Base-by-base conservation (phyloP, 2,113 vertebrate species). In the Bungarus multicinctus region DNA sequence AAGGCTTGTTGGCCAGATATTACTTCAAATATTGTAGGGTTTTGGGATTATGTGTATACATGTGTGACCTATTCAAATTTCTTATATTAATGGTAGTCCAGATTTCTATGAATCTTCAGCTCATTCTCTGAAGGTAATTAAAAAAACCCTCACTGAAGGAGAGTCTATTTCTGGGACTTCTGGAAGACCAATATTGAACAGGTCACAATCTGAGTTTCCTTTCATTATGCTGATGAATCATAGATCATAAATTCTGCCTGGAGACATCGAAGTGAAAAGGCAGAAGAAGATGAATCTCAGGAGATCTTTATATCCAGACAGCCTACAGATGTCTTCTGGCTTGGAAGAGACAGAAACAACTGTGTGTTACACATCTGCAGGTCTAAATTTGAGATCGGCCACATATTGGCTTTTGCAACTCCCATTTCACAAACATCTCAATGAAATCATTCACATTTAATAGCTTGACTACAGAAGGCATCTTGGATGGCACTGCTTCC, bases 171-270 rank as follows among this genome's bases (percentile, higher is more conserved):
- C 89, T 93, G 89, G 54, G 39, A 91, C 2, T 55, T 11, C 47
- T 74, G 58, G 52, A 22, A 88, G 52, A 27, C 22, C 30, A 52
- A 23, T 5, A 45, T 53, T 12, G 85, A 54, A 27, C 14, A 74
- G 54, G 25, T 74, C 27, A n/a, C 55, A 81, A 22, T 52, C 47
- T 14, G 2, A 45, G 12, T 89, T 43, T 93, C 27, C 69, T 89
- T 92, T 92, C 88, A 92, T 92, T 58, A 45, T 7, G 5, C 39
- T 85, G 39, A 92, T 92, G 88, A 92, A 89, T 89, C 92, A 92
- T 85, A 92, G 53, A 89, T 92, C 69, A 92, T 89, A 57, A 57
- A 47, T 92, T 85, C 69, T 85, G 30, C 54, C 88, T 57, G 57
- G 69, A 92, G 64, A 58, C 88, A 89, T 53, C 34, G 47, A n/a